Evolutionary conservation across 2,797 vertebrate species (phyloP), one percentile per base, ranked within the genome.

Genomic region (Melanotaenia maccullochi): DNA sequence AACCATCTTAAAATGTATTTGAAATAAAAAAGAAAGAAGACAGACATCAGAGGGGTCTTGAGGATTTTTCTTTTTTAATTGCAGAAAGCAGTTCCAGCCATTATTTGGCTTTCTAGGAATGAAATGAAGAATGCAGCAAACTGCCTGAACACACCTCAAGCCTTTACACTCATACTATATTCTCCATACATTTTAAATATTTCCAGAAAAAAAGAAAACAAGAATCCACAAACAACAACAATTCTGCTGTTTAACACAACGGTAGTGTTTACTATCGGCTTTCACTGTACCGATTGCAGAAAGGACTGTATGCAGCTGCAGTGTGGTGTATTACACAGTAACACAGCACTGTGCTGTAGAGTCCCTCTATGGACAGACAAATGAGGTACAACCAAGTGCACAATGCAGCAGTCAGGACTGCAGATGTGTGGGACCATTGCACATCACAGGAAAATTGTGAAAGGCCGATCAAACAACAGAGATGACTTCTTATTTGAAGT

Each of bases 51-150:
- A 22, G 55, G 64, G 28, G 56, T 85, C 83, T 72, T 51, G 71
- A 89, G 49, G 62, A 78, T 67, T 82, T 44, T 65, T 88, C 79
- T 66, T 81, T 52, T 76, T 95, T 94, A 94, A 94, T 93, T 94
- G 89, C 89, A 85, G 89, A 89, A 84, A 92, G 85, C 89, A 82
- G 78, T 90, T 32, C 85, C 88, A 90, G 89, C 90, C 78, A 75
- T 80, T 51, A 65, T 81, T 71, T 76, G 78, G 78, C 62, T 44
- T 68, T 85, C 68, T 60, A 74, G 88, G 85, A 91, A 89, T 91
- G 81, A 86, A 87, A 91, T 83, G 76, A 84, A 76, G 85, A 90
- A 87, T 79, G 76, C 82, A 84, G 86, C 81, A 76, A 78, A 84
- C 18, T 76, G 79, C 68, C 76, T 71, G 76, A 82, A 89, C 78